phyloP scores from a whole-genome alignment of 1,140 invertebrate species.

The Venturia canescens region DNA sequence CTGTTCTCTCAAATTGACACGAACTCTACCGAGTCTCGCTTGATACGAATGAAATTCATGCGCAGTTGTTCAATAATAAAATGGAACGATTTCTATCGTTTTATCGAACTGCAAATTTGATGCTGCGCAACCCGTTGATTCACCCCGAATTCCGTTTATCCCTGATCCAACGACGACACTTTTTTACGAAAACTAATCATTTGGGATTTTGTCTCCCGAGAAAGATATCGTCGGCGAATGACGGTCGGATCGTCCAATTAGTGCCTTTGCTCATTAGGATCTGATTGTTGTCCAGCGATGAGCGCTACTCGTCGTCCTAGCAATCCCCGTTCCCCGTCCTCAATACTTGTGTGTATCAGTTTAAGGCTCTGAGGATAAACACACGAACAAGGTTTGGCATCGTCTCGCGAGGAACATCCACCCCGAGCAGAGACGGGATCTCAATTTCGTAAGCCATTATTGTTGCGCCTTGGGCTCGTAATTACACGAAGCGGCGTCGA shows the following conservation, averaged over 20 bases:
- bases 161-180: too few species aligned
- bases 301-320: too few species aligned
- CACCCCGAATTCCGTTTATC: neutral
- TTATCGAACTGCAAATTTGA: neutral
- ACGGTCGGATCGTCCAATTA: too few species aligned
- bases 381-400: neutral
- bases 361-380: neutral
- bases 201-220: too few species aligned
- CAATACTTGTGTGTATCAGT: neutral
- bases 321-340: too few species aligned
- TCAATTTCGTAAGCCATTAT: constrained; percentile 47
- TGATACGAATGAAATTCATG: neutral
- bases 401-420: neutral
- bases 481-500: constrained; percentile 38
- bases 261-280: too few species aligned
- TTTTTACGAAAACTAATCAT: too few species aligned
- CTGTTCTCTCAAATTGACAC: neutral
- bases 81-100: neutral
- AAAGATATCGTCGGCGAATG: too few species aligned
- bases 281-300: too few species aligned
- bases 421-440: constrained; percentile 9
- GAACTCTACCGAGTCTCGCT: neutral
- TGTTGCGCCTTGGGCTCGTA: constrained; percentile 46
- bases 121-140: too few species aligned
- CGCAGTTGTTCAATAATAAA: neutral